Percentiles rank a stretch among this genome's conserved stretches.
These are phyloP conservation scores for Sminthurides aquaticus DNA, from an alignment of 2,888 invertebrate genomes.

Conservation along the genomic window DNA sequence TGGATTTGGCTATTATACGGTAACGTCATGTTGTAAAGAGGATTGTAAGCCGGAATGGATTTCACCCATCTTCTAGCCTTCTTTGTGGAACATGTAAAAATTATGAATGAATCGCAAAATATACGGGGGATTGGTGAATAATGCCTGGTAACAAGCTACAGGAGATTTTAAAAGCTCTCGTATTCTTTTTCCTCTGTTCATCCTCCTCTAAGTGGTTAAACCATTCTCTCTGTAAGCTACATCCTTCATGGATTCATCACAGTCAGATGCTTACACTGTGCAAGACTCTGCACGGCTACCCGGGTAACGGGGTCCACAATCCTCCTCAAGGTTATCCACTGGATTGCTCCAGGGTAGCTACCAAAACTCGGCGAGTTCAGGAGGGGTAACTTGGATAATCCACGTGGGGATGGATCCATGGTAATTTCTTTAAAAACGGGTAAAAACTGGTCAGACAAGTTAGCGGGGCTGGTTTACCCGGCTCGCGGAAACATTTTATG, in stretches of 20 bases:
- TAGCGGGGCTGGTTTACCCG: not conserved
- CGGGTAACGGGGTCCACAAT: too few species aligned
- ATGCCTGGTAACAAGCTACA: not conserved
- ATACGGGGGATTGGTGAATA: not conserved
- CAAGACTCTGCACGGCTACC: not conserved
- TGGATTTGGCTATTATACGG: not conserved
- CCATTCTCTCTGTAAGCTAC: not conserved
- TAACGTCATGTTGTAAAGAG: not conserved
- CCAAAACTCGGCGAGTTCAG: not conserved
- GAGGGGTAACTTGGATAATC: not conserved
- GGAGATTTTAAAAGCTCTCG: not conserved
- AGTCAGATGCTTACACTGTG: too few species aligned
- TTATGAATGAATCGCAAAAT: constrained; percentile 22
- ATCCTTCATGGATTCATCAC: too few species aligned
- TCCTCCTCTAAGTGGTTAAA: not conserved
- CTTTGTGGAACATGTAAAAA: constrained; percentile 4
- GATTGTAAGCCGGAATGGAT: not conserved
- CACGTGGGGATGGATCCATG: not conserved
- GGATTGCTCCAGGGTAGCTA: not conserved
- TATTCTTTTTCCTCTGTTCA: too few species aligned
- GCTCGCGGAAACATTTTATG: not conserved
- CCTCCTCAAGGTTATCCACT: not conserved
- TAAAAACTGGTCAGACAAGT: constrained; percentile 20
- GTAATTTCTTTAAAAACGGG: not conserved
- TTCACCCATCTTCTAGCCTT: not conserved